Conservation (phyloP, 1,140 invertebrate genomes). For the Patella vulgata region DNA sequence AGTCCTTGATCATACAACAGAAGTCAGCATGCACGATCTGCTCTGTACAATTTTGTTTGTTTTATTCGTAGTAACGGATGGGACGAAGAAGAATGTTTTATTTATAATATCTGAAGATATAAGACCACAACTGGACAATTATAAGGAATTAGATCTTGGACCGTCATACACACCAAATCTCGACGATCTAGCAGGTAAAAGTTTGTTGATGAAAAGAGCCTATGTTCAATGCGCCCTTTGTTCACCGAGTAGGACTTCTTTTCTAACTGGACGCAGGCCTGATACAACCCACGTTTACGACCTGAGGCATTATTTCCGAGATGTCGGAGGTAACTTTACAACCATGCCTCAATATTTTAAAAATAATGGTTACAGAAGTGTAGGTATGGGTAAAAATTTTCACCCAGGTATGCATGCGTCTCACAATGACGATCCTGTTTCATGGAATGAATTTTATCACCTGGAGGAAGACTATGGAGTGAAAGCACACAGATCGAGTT, state of each 20-base stretch:
- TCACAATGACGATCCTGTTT: slow-evolving; percentile 16
- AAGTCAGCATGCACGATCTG: too few species aligned
- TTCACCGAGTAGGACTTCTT: slow-evolving; percentile 82
- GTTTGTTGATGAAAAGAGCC: slow-evolving; percentile 73
- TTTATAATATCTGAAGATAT: slow-evolving; percentile 74
- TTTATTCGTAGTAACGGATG: slow-evolving; percentile 81
- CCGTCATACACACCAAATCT: slow-evolving; percentile 80
- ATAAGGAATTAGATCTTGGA: slow-evolving; percentile 21
- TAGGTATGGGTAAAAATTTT: slow-evolving; percentile 85
- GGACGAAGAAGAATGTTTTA: slow-evolving; percentile 81
- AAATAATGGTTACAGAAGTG: slow-evolving; percentile 80
- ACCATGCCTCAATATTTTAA: slow-evolving; percentile 86
- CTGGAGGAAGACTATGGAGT: neutral
- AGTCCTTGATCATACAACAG: too few species aligned
- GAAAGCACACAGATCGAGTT: neutral
- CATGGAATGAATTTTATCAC: slow-evolving; percentile 26
- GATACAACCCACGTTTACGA: slow-evolving; percentile 80
- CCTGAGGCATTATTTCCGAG: slow-evolving; percentile 79
- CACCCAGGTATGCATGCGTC: slow-evolving; percentile 71
- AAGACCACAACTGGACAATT: slow-evolving; percentile 71
- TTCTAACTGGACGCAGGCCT: too few species aligned
- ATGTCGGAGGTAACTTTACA: slow-evolving; percentile 79
- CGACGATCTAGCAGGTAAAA: slow-evolving; percentile 73
- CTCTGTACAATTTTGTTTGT: too few species aligned
- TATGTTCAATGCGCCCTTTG: slow-evolving; percentile 35